phyloP scores from a whole-genome alignment of 2,888 invertebrate genomes.

The Drosophila mettleri region DNA sequence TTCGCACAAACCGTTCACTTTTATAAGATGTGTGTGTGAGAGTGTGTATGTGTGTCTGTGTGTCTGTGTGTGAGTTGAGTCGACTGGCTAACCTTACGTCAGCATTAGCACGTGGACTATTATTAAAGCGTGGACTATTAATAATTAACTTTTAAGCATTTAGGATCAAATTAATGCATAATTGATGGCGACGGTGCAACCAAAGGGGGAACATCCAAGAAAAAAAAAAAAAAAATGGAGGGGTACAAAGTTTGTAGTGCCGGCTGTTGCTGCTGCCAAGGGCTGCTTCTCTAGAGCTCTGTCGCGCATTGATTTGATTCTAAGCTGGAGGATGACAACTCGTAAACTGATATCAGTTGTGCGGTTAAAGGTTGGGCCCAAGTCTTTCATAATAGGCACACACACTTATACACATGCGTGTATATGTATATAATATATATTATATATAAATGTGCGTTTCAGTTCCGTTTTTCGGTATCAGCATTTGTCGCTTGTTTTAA shows the following conservation, averaged over 20 bases:
- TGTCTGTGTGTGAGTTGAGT: slow-evolving; percentile 38
- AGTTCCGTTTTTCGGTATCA: slow-evolving; percentile 50
- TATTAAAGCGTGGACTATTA: slow-evolving; percentile 62
- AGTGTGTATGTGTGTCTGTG: slow-evolving; percentile 2
- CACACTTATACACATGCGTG: neutral
- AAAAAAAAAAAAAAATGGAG: too few relatives aligned
- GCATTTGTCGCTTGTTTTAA: slow-evolving; percentile 3
- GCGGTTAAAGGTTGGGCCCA: slow-evolving; percentile 58
- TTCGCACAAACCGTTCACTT: slow-evolving; percentile 33
- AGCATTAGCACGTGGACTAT: slow-evolving; percentile 83
- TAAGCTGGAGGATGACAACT: slow-evolving; percentile 48
- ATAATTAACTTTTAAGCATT: slow-evolving; percentile 72
- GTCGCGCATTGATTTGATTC: slow-evolving; percentile 7
- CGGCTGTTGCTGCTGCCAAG: neutral
- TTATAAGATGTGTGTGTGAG: slow-evolving; percentile 19
- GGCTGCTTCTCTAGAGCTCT: neutral
- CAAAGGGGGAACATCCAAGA: neutral
- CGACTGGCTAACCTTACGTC: slow-evolving; percentile 79
- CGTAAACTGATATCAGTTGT: slow-evolving; percentile 56
- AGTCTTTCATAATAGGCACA: slow-evolving; percentile 42
- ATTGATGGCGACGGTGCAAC: slow-evolving; percentile 20
- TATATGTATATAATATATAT: neutral
- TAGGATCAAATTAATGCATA: slow-evolving; percentile 73
- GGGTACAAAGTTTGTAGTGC: neutral
- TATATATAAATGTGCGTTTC: slow-evolving; percentile 5